phyloP scores from a whole-genome alignment of 2,113 vertebrate genomes.

The Pristiophorus japonicus region DNA sequence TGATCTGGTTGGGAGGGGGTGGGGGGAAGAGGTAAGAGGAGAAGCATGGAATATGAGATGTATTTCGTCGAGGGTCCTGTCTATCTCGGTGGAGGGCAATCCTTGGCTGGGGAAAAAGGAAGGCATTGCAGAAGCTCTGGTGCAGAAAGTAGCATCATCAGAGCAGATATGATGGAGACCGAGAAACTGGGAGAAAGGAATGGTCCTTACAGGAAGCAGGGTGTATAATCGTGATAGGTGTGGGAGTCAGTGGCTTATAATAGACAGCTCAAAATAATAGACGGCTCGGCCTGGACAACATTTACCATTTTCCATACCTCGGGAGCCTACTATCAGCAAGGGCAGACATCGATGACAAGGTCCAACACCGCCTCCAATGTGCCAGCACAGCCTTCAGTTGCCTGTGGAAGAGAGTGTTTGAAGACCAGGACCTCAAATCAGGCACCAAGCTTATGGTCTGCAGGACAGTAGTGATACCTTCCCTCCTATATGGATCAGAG shows the following conservation, averaged over 20 bases:
- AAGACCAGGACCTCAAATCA: too few relatives aligned
- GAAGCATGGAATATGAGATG: not conserved
- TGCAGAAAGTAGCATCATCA: not conserved
- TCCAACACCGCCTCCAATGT: too few relatives aligned
- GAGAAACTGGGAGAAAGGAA: not conserved
- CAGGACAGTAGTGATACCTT: too few relatives aligned
- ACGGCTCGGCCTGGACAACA: too few relatives aligned
- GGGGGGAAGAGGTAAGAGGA: not conserved
- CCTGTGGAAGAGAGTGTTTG: too few relatives aligned
- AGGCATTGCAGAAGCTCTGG: not conserved
- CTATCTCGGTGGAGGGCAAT: not conserved
- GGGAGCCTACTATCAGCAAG: too few relatives aligned
- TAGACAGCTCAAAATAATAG: too few relatives aligned
- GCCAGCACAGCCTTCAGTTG: too few relatives aligned
- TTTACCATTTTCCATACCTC: too few relatives aligned
- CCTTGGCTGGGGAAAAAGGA: not conserved
- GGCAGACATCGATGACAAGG: too few relatives aligned
- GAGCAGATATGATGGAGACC: not conserved
- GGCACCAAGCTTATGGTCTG: too few relatives aligned
- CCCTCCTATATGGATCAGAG: too few relatives aligned
- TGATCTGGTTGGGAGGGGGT: not conserved
- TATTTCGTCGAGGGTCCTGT: not conserved
- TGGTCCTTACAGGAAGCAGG: not conserved
- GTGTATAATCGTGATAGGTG: not conserved
- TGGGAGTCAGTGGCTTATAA: not conserved